phyloP scores from a whole-genome alignment of 2,797 vertebrate genomes.

The Rallus crepitans region DNA sequence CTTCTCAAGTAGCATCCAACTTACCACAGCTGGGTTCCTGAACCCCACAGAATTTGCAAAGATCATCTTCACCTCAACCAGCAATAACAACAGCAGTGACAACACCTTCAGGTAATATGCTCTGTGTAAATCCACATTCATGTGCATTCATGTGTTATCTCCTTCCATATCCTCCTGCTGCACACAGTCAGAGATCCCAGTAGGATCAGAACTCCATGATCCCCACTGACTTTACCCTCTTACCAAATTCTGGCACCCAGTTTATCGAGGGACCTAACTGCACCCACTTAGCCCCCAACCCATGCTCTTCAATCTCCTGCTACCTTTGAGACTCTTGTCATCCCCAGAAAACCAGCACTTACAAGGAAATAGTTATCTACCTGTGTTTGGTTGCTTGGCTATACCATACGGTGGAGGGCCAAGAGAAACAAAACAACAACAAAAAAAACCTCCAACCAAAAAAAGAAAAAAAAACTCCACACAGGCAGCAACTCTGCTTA shows the following conservation, averaged over 20 bases:
- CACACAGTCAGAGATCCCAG: background rate
- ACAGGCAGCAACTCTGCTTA: background rate
- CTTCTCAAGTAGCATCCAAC: background rate
- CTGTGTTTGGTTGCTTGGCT: background rate
- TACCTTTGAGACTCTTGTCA: background rate
- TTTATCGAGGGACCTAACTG: background rate
- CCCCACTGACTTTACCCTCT: background rate
- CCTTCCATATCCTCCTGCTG: background rate
- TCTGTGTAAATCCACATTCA: background rate
- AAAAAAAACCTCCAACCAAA: too few relatives aligned
- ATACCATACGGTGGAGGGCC: background rate
- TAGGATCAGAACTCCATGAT: background rate
- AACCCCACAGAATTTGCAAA: background rate
- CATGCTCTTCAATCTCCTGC: accelerated
- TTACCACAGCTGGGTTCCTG: background rate
- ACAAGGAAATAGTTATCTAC: background rate
- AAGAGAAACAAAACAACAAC: background rate
- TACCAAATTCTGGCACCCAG: background rate
- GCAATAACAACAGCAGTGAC: background rate
- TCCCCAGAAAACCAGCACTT: background rate
- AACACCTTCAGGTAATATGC: background rate
- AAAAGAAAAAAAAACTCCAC: too few relatives aligned
- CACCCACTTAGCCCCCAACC: background rate
- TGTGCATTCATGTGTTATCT: background rate
- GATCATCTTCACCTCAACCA: background rate